These are phyloP conservation scores for Stegana nigrithorax DNA, from an alignment of 2,888 invertebrate genomes.

Conservation along the genomic window DNA sequence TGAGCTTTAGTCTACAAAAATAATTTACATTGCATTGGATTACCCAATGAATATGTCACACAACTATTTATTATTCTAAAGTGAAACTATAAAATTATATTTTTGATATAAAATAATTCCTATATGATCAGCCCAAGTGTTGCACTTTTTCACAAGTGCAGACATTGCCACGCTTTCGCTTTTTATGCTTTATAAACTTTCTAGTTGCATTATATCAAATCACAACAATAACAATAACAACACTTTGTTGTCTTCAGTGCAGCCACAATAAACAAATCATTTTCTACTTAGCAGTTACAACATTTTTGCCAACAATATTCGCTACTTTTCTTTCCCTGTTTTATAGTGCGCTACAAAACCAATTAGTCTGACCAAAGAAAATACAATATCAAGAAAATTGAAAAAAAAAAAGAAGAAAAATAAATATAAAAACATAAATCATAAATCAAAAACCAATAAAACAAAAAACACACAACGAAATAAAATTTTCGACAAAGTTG, in stretches of 20 bases:
- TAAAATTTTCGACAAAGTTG: conserved; percentile 2
- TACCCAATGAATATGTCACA: too few species aligned
- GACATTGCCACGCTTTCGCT: too few species aligned
- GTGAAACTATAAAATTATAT: too few species aligned
- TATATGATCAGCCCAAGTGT: too few species aligned
- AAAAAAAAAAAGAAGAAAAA: neutral
- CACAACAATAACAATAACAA: neutral
- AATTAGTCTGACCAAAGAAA: neutral
- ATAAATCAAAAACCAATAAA: neutral
- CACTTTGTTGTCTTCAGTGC: neutral
- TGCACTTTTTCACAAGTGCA: too few species aligned
- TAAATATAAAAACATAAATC: neutral
- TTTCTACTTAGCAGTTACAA: conserved; percentile 6
- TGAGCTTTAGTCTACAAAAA: too few species aligned
- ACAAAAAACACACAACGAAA: neutral
- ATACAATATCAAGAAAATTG: conserved; percentile 1
- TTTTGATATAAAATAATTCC: too few species aligned
- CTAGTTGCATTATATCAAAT: too few species aligned
- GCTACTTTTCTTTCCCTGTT: too few species aligned
- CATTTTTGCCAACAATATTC: conserved; percentile 1
- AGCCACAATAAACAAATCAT: neutral
- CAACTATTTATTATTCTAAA: too few species aligned
- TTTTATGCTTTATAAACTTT: too few species aligned
- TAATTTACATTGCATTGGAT: too few species aligned
- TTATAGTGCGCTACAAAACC: neutral